Percentiles rank a stretch among this genome's conserved stretches.
phyloP scores from a whole-genome alignment of 2,888 invertebrate species.

The Phyllotreta cruciferae region DNA sequence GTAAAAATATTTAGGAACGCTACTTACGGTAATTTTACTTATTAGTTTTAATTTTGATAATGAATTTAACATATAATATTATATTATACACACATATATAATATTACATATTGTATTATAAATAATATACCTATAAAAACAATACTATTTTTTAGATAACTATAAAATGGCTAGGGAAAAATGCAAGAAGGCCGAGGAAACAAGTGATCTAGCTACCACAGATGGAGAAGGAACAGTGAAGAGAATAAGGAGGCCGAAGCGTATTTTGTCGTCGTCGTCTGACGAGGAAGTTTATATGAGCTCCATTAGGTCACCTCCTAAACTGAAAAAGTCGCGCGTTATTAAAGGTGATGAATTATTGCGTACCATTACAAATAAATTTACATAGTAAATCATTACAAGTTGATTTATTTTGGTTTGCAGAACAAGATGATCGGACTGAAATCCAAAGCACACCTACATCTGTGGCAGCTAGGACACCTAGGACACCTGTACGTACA shows the following conservation, averaged over 20 bases:
- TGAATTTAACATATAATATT: too few species aligned
- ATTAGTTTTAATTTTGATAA: slow-evolving; percentile 13
- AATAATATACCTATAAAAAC: slow-evolving; percentile 10
- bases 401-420: not conserved
- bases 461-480: not conserved
- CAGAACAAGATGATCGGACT: not conserved
- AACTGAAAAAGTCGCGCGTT: not conserved
- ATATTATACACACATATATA: too few species aligned
- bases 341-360: slow-evolving; percentile 17
- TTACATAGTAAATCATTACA: not conserved
- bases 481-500: too few species aligned
- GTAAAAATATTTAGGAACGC: slow-evolving; percentile 16
- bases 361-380: slow-evolving; percentile 9
- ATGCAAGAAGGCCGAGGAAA: slow-evolving; percentile 18
- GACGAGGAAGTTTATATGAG: slow-evolving; percentile 2
- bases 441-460: not conserved
- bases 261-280: slow-evolving; percentile 8
- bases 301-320: slow-evolving; percentile 3
- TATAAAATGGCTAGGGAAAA: slow-evolving; percentile 18
- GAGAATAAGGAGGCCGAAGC: not conserved
- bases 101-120: not conserved
- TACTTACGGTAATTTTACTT: slow-evolving; percentile 13
- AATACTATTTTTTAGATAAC: slow-evolving; percentile 9
- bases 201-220: slow-evolving; percentile 19
- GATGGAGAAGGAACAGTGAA: slow-evolving; percentile 7